Conservation (phyloP, 2,888 invertebrate genomes). For the Cacoxenus indagator region DNA sequence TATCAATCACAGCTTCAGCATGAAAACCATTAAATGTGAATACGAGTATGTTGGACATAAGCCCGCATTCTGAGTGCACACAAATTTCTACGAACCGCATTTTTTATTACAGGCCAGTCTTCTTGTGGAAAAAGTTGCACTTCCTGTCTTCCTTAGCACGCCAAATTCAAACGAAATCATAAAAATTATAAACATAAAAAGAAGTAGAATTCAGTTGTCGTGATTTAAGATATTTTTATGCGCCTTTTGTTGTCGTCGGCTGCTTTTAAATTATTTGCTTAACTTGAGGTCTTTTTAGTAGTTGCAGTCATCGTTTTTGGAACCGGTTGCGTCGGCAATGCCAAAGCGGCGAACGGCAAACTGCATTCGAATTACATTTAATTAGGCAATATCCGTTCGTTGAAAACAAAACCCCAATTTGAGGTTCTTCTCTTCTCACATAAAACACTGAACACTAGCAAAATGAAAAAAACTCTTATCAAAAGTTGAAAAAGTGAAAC, state of each 20-base stretch:
- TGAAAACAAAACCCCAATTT: not conserved
- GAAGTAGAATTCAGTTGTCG: not conserved
- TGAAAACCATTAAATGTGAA: not conserved
- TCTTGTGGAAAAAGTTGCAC: slow-evolving; percentile 31
- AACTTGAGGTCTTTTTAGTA: not conserved
- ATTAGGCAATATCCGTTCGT: slow-evolving; percentile 40
- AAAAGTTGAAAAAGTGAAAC: not conserved
- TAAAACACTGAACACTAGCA: not conserved
- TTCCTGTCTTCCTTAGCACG: slow-evolving; percentile 24
- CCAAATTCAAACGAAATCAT: slow-evolving; percentile 44
- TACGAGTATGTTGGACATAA: not conserved
- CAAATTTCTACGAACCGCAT: not conserved
- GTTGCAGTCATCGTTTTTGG: not conserved
- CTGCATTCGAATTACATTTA: slow-evolving; percentile 51
- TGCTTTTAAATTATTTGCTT: not conserved
- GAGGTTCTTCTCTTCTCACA: not conserved
- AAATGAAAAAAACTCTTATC: no score
- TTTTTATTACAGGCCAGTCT: not conserved
- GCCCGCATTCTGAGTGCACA: not conserved
- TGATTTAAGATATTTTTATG: slow-evolving; percentile 23
- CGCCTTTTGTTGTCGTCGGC: not conserved
- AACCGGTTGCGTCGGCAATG: slow-evolving; percentile 17
- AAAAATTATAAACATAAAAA: slow-evolving; percentile 30
- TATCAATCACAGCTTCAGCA: not conserved
- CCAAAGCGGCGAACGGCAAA: not conserved